Base-by-base conservation (phyloP, 2,113 vertebrate genomes). In the Oreochromis niloticus region DNA sequence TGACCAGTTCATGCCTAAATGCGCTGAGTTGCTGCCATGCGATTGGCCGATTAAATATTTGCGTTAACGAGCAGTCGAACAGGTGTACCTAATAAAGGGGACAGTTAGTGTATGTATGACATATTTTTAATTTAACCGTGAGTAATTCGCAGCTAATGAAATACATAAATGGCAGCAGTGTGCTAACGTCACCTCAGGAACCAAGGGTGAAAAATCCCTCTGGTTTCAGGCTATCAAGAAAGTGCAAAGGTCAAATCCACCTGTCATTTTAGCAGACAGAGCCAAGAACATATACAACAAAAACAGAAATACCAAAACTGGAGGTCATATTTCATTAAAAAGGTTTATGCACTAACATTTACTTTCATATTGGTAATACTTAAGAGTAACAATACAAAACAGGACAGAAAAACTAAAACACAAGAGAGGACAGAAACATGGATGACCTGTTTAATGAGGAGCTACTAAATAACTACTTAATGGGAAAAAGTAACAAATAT, bases 181-280 rank as follows among this genome's bases (percentile, higher is more conserved):
- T 0, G 16, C 16, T 32, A 19, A 50, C 2, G 14, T 19, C 22
- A 2, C 84, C 7, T 91, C 57, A 17, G 43, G 9, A 75, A 30
- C 41, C 14, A 57, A 50, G 24, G 87, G 52, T 84, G n/a, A 71
- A 14, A 36, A 19, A 12, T n/a, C 17, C 17, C 12, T 78, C 19
- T 22, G 17, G 46, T 82, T 78, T 11, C 13, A 9, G 81, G 73
- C 32, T 6, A 14, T 16, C 27, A 8, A 14, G 43, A 32, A 32
- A 68, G 87, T n/a, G 27, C 61, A 78, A 32, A 81, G 82, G 80
- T 87, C 84, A 56, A 16, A 88, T 68, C 63, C 87, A 91, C 87
- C 85, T 88, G 87, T 81, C 89, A 73, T 73, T 63, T 48, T 12
- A 63, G 16, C 11, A 2, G 43, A 50, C 43, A 50, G 71, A 48